Conservation (phyloP, 2,797 vertebrate species). For the Tympanoctomys barrerae region DNA sequence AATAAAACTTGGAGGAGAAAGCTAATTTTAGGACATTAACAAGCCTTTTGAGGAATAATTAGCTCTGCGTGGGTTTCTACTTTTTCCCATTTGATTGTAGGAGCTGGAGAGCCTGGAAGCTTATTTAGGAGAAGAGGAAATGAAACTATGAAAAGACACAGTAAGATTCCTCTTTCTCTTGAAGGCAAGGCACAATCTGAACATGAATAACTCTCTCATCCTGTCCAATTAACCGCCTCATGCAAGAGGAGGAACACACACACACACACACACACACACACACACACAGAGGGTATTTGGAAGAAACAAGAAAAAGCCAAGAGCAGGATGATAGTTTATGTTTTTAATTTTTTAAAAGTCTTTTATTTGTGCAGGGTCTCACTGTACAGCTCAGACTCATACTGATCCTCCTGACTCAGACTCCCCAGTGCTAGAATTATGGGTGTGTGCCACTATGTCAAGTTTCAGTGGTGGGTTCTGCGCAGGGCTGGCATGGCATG, state of each 20-base stretch:
- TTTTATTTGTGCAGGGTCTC: too few species aligned
- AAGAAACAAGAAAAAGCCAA: conserved; percentile 39
- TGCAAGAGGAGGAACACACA: background rate
- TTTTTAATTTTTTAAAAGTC: conserved; percentile 33
- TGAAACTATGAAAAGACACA: conserved; percentile 63
- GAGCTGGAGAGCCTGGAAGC: conserved; percentile 44
- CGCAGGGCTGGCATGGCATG: too few species aligned
- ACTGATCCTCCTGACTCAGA: too few species aligned
- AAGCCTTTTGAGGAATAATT: conserved; percentile 75
- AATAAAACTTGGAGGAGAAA: conserved; percentile 58
- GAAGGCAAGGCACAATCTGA: conserved; percentile 45
- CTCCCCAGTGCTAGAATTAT: too few species aligned
- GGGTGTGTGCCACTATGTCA: too few species aligned
- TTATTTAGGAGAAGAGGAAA: conserved; percentile 75
- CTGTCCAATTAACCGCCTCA: conserved; percentile 34
- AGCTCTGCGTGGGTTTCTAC: conserved; percentile 65
- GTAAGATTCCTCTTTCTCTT: conserved; percentile 52
- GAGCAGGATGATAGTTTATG: background rate
- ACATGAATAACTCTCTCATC: conserved; percentile 51
- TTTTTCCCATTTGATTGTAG: conserved; percentile 69
- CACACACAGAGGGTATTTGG: background rate
- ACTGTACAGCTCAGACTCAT: too few species aligned
- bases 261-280: background rate
- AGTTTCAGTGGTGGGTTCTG: too few species aligned
- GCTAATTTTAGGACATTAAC: conserved; percentile 77